phyloP scores from a whole-genome alignment of 2,113 vertebrate genomes.

The Craseonycteris thonglongyai region DNA sequence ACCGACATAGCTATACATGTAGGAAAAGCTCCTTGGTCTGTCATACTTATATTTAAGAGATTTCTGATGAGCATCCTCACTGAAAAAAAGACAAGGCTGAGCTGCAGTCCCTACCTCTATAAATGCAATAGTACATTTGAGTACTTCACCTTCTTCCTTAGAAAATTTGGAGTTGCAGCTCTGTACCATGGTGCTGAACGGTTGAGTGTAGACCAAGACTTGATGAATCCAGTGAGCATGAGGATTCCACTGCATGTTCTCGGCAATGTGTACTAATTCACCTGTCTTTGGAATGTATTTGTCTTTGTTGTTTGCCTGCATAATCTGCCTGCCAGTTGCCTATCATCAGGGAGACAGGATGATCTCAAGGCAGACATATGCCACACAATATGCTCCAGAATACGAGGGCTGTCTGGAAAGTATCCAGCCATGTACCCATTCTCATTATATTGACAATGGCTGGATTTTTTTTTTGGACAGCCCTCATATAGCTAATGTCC shows the following conservation, averaged over 20 bases:
- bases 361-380: constrained; percentile 57
- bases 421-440: no score
- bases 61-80: constrained; percentile 27
- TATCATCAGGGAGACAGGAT: constrained; percentile 57
- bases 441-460: no score
- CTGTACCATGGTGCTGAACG: background rate
- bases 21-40: background rate
- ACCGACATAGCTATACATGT: no score
- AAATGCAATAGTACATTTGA: background rate
- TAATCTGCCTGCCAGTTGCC: constrained; percentile 65
- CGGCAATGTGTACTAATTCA: constrained; percentile 64
- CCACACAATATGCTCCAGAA: constrained; percentile 1
- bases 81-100: background rate
- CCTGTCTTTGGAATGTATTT: constrained; percentile 53
- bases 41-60: background rate
- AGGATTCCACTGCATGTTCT: constrained; percentile 61
- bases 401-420: no score
- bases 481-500: background rate
- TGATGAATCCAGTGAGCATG: background rate
- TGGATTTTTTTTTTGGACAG: no score
- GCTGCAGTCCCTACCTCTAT: background rate
- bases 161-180: background rate
- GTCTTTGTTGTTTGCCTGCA: constrained; percentile 62
- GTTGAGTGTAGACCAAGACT: background rate
- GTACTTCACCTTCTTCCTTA: background rate